phyloP scores from a whole-genome alignment of 2,797 vertebrate genomes.

The Cryptoblepharus egeriae region DNA sequence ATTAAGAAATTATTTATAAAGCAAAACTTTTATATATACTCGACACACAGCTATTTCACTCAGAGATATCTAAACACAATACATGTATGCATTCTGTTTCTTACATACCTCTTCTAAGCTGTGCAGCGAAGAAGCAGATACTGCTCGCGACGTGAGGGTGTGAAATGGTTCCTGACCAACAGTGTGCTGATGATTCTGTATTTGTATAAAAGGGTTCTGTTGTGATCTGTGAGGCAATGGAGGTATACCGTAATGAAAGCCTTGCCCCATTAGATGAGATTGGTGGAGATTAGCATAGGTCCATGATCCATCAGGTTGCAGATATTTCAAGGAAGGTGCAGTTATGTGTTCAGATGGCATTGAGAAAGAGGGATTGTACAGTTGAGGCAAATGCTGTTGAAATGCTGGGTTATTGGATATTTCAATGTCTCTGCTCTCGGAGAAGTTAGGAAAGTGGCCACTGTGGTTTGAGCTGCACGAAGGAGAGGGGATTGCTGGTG shows the following conservation, averaged over 20 bases:
- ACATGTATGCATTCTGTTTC: background rate
- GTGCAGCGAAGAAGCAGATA: conserved; percentile 92
- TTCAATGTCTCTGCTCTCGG: conserved; percentile 85
- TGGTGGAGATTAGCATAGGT: conserved; percentile 88
- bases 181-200: conserved; percentile 91
- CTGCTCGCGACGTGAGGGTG: conserved; percentile 87
- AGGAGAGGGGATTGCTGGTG: conserved; percentile 88
- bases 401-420: conserved; percentile 85
- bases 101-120: conserved; percentile 94
- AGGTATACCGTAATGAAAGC: conserved; percentile 89
- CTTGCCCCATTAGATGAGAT: conserved; percentile 88
- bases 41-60: background rate
- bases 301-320: conserved; percentile 95
- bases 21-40: background rate
- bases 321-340: conserved; percentile 92
- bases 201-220: conserved; percentile 92
- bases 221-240: conserved; percentile 91
- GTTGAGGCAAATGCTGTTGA: conserved; percentile 85
- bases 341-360: conserved; percentile 87
- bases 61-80: background rate
- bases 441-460: conserved; percentile 83
- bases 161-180: conserved; percentile 90
- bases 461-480: conserved; percentile 84
- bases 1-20: background rate
- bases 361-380: conserved; percentile 82